Evolutionary conservation across 2,113 vertebrate species (phyloP).

Genomic region (Pollachius pollachius): DNA sequence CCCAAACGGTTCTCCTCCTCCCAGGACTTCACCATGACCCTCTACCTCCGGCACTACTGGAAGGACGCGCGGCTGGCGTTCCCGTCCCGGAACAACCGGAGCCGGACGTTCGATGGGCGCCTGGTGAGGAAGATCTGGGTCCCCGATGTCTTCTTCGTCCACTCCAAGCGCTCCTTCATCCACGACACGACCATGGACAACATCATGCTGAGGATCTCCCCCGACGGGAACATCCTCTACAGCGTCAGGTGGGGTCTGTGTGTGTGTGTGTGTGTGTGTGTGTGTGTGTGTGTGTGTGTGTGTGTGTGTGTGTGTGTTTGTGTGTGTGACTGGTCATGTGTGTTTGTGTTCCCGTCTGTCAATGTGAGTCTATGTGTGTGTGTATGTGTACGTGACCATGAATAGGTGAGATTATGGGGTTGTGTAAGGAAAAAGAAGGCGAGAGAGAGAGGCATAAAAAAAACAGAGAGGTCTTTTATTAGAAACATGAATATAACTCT

Average conservation of each 20-base stretch:
- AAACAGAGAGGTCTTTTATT: too few relatives aligned
- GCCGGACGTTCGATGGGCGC: conserved; percentile 88
- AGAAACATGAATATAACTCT: too few relatives aligned
- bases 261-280: not conserved
- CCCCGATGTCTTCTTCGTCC: conserved; percentile 90
- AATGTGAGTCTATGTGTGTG: too few relatives aligned
- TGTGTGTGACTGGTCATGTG: too few relatives aligned
- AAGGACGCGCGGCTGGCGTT: conserved; percentile 92
- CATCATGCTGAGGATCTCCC: conserved; percentile 85
- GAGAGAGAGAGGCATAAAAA: too few relatives aligned
- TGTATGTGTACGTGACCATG: too few relatives aligned
- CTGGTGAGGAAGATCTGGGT: conserved; percentile 94
- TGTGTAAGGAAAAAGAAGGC: too few relatives aligned
- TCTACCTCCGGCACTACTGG: conserved; percentile 95
- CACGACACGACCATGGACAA: conserved; percentile 91
- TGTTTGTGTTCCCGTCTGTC: too few relatives aligned
- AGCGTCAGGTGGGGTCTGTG: conserved; percentile 79
- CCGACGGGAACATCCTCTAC: conserved; percentile 88
- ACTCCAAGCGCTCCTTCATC: conserved; percentile 92
- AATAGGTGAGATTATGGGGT: too few relatives aligned
- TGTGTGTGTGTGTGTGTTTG: not conserved
- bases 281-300: conserved; percentile 1
- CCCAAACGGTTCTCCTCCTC: not conserved
- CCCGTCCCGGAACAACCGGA: conserved; percentile 83
- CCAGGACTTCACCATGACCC: conserved; percentile 93